phyloP scores from a whole-genome alignment of 2,113 vertebrate genomes.

The Myotis davidii region DNA sequence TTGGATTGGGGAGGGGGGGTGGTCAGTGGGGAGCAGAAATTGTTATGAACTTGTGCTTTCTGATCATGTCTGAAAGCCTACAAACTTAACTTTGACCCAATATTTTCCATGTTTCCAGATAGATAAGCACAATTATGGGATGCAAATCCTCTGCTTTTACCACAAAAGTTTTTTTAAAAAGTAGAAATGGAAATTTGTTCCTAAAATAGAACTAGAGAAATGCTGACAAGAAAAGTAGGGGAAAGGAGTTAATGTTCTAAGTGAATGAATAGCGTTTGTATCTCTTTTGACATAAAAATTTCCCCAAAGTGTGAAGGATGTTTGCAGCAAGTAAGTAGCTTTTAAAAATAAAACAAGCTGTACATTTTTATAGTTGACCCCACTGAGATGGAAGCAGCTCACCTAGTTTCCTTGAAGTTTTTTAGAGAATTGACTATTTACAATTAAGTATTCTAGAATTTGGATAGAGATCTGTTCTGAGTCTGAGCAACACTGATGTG shows the following conservation, averaged over 20 bases:
- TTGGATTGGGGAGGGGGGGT: neutral
- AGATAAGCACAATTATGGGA: neutral
- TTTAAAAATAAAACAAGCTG: neutral
- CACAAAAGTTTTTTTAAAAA: neutral
- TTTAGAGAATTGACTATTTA: neutral
- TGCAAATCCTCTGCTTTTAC: neutral
- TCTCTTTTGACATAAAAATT: neutral
- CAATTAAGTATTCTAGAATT: neutral
- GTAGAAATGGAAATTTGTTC: constrained; percentile 22
- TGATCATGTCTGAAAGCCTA: neutral
- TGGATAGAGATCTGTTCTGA: neutral
- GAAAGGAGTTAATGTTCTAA: neutral
- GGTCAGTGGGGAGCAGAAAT: neutral
- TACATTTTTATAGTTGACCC: neutral
- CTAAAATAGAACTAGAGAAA: neutral
- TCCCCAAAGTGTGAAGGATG: neutral
- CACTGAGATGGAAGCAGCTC: neutral
- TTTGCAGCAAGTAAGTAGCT: neutral
- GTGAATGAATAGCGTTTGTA: neutral
- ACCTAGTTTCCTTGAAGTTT: neutral
- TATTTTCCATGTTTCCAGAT: neutral
- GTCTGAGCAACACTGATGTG: neutral
- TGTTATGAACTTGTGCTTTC: neutral
- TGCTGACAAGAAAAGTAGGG: neutral
- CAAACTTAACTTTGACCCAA: neutral